Evolutionary conservation across 2,888 invertebrate species (phyloP), one percentile per base, ranked within the genome.

Genomic region (Drosophila meridionalis): DNA sequence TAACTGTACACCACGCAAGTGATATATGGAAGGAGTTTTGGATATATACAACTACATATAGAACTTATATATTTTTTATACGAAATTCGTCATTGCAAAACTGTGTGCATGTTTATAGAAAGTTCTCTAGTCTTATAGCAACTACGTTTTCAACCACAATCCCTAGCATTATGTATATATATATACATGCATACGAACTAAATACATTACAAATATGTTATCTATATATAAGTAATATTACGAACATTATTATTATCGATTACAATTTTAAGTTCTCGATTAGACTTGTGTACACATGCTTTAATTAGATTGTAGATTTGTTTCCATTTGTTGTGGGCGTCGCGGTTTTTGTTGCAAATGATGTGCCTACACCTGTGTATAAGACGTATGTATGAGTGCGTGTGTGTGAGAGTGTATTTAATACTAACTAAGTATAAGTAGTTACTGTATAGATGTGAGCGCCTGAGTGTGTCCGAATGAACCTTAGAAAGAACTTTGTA

Each of bases 281-380:
- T 79, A 82, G 75, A 78, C 69, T 75, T 67, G 72, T 82, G 75
- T 82, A 82, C 78, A 87, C 76, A 89, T 84, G 90, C 90, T 87
- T 87, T 87, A 90, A 87, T 87, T 87, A 87, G 87, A 80, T 82
- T 84, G 73, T 89, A 88, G 90, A 87, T 73, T 82, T 76, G 78
- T 90, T 89, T 87, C 85, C 73, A 87, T 66, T 78, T 87, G 87
- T 73, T 82, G 76, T 87, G 76, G 76, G 74, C 83, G 71, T 76
- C 64, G 73, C 69, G 69, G 86, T 89, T 82, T 80, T 80, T 84
- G 82, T 91, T 90, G 83, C 82, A 85, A 88, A 80, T 89, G 85
- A 83, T 80, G 90, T 91, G 91, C 90, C 90, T 91, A 89, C 86
- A 71, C 72, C 73, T 63, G 80, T 20, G 55, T 78, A 65, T 77